These are phyloP conservation scores for Rhagium mordax DNA, from an alignment of 2,888 invertebrate species.

Conservation along the genomic window DNA sequence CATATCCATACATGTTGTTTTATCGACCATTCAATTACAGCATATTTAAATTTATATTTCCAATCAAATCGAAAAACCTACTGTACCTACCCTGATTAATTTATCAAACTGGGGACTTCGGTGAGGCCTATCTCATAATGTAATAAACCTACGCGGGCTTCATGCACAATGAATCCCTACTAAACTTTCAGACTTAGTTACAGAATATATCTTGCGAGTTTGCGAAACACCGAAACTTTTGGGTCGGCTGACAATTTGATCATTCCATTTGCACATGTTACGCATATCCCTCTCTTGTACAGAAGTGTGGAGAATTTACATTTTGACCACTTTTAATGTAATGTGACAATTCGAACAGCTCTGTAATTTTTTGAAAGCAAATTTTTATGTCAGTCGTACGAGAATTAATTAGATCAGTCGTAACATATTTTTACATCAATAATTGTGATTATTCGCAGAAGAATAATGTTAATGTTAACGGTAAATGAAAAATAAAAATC, in stretches of 20 bases:
- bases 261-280: slow-evolving; percentile 9
- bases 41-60: background rate
- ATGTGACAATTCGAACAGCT: no score
- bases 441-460: no score
- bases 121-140: slow-evolving; percentile 10
- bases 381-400: no score
- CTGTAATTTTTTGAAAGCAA: no score
- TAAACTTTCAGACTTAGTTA: slow-evolving; percentile 27
- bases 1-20: no score
- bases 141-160: slow-evolving; percentile 8
- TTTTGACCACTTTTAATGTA: background rate
- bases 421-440: no score
- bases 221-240: slow-evolving; percentile 24
- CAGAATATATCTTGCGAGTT: slow-evolving; percentile 27
- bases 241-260: slow-evolving; percentile 7
- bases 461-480: no score
- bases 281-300: background rate
- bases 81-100: background rate
- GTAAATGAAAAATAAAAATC: no score
- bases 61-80: slow-evolving; percentile 4
- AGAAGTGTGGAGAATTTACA: background rate
- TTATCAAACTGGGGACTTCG: slow-evolving; percentile 12
- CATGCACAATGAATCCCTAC: slow-evolving; percentile 10
- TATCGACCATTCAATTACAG: no score
- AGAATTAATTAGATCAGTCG: no score